These are phyloP conservation scores for Spondyliosoma cantharus DNA, from an alignment of 2,797 vertebrate species.

Conservation along the genomic window DNA sequence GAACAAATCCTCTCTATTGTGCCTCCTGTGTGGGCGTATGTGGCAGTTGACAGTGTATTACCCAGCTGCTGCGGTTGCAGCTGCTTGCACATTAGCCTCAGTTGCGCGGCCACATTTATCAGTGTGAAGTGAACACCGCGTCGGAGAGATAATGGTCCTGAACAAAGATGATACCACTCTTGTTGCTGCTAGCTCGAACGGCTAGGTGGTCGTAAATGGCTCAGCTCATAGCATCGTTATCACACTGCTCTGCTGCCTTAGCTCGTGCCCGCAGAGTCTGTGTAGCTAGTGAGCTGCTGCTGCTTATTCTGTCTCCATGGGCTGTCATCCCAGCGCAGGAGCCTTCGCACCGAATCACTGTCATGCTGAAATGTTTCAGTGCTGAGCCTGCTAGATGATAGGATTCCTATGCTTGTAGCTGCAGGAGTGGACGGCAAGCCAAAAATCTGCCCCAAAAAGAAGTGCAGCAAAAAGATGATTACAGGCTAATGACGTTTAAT, in stretches of 20 bases:
- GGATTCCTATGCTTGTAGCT: slow-evolving; percentile 43
- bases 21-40: slow-evolving; percentile 64
- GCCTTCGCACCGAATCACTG: slow-evolving; percentile 68
- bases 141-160: slow-evolving; percentile 72
- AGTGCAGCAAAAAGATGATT: slow-evolving; percentile 11
- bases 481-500: not conserved
- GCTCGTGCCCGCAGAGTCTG: slow-evolving; percentile 54
- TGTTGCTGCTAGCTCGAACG: slow-evolving; percentile 46
- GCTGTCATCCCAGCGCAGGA: slow-evolving; percentile 63
- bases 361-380: slow-evolving; percentile 55
- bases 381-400: slow-evolving; percentile 42
- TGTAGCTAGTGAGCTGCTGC: slow-evolving; percentile 64
- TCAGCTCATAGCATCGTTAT: slow-evolving; percentile 62
- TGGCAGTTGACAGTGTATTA: slow-evolving; percentile 62
- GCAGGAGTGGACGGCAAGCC: slow-evolving; percentile 30
- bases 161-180: slow-evolving; percentile 67
- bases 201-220: slow-evolving; percentile 52
- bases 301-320: slow-evolving; percentile 66
- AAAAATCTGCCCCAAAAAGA: slow-evolving; percentile 27
- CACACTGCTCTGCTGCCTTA: slow-evolving; percentile 48
- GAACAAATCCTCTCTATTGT: slow-evolving; percentile 67
- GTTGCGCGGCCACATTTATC: slow-evolving; percentile 67
- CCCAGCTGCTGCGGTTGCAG: slow-evolving; percentile 69
- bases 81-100: slow-evolving; percentile 71
- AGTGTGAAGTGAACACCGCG: slow-evolving; percentile 54